A percentile compares a stretch with the other conserved stretches of the same genome.
These are phyloP conservation scores for Colletes latitarsis DNA, from an alignment of 1,140 invertebrate species.

Conservation along the genomic window DNA sequence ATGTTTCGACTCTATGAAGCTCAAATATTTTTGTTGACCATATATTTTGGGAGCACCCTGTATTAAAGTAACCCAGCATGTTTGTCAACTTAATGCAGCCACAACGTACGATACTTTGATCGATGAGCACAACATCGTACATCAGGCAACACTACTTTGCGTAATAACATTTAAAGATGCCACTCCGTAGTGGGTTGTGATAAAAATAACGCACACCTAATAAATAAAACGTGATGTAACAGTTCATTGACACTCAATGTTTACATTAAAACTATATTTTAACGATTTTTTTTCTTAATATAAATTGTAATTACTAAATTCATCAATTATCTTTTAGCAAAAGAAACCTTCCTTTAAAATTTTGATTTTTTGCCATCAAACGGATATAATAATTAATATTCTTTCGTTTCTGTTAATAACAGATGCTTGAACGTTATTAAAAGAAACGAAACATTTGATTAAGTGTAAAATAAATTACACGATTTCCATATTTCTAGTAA, in stretches of 20 bases:
- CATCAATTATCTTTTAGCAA: too few relatives aligned
- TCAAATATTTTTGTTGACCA: not conserved
- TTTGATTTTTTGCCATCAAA: too few relatives aligned
- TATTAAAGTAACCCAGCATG: conserved; percentile 58
- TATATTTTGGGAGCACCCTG: not conserved
- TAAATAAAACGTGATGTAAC: not conserved
- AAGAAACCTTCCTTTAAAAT: not conserved
- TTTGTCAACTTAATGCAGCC: conserved; percentile 63
- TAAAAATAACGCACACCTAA: not conserved
- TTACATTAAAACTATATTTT: not conserved
- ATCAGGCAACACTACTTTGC: conserved; percentile 54
- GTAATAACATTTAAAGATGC: conserved; percentile 43
- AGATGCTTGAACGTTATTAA: too few relatives aligned
- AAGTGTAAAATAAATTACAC: too few relatives aligned
- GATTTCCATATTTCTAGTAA: too few relatives aligned
- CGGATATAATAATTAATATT: too few relatives aligned
- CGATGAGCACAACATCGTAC: conserved; percentile 50
- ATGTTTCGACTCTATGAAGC: too few relatives aligned
- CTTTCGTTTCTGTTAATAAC: too few relatives aligned
- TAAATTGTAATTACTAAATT: too few relatives aligned
- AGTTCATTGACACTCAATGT: not conserved
- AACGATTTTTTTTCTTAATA: too few relatives aligned
- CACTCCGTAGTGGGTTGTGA: not conserved
- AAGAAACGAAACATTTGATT: too few relatives aligned
- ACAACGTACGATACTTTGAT: conserved; percentile 55